Conservation (phyloP, 2,113 vertebrate species). For the Recurvirostra avosetta region DNA sequence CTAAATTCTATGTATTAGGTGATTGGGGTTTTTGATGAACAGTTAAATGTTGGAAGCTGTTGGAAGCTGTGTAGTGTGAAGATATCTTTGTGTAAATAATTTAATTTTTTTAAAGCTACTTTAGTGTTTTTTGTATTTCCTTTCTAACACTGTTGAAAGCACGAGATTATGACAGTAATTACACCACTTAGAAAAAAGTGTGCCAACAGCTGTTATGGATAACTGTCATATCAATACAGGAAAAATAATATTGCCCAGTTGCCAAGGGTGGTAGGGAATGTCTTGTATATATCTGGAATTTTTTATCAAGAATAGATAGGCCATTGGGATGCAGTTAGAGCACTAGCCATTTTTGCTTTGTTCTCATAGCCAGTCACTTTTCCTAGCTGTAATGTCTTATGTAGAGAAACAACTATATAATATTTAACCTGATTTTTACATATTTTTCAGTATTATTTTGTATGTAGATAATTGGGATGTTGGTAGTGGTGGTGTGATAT, state of each 20-base stretch:
- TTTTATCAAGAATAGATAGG: neutral
- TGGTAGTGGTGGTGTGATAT: neutral
- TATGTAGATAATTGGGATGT: neutral
- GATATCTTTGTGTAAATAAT: conserved; percentile 72
- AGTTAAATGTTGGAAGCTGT: neutral
- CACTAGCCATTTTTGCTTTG: neutral
- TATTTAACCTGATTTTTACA: neutral
- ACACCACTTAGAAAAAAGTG: neutral
- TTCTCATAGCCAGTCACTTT: neutral
- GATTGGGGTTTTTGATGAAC: neutral
- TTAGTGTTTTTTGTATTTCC: neutral
- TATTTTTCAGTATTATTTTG: neutral
- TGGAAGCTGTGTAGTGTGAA: conserved; percentile 70
- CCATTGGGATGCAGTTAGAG: neutral
- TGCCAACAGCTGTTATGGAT: neutral
- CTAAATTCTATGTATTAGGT: neutral
- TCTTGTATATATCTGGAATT: neutral
- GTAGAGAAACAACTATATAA: conserved; percentile 44
- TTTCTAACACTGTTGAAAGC: conserved; percentile 1
- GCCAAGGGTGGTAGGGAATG: neutral
- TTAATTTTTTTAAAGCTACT: neutral
- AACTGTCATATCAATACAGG: neutral
- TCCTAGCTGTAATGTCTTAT: conserved; percentile 54
- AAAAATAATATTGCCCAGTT: neutral
- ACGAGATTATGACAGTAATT: neutral